Base-by-base conservation (phyloP, 2,888 invertebrate species). In the Caenorhabditis sinica region DNA sequence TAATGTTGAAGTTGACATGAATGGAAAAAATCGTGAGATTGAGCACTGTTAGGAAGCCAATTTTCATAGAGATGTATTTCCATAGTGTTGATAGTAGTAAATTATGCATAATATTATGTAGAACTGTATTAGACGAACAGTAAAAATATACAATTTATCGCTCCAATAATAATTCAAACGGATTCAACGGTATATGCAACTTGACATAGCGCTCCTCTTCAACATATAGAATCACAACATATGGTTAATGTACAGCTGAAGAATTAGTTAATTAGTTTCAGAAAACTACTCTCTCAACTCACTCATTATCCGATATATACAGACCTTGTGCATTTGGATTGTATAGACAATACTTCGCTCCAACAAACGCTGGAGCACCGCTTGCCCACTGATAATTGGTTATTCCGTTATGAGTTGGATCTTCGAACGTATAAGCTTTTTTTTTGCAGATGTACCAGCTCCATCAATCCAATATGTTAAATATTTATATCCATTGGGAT, bases 341-440 rank as follows among this genome's bases (percentile, higher is more conserved):
- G 20, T 30, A 36, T 2, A 36, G 5, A 63, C 63, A 63, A 11
- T 43, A 25, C 0, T 40, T 40, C 0, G 43, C 0, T 25, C 36
- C 25, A 6, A 5, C 15, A 17, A 23, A 43, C 23, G 11, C 4
- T 15, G 63, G 63, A 15, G 25, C 13, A 1, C 15, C 4, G 3
- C 2, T 15, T 13, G 63, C 43, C 43, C 43, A 63, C 17, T 43
- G 2, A 5, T 63, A 63, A 43, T 63, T 63, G 2, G 17, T 17
- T 2, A 25, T 43, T 43, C 63, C 63, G 25, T 63, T 43, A 43
- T 63, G 63, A 43, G 63, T 63, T 25, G 63, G 63, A 25, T 63
- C 63, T 43, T 63, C 63, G 25, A 63, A 63, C 13, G 40, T 40
- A 17, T 63, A 63, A 25, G 25, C 23, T 2, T 63, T 25, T 43